These are phyloP conservation scores for Nymphalis polychloros DNA, from an alignment of 2,888 invertebrate genomes.

Conservation along the genomic window DNA sequence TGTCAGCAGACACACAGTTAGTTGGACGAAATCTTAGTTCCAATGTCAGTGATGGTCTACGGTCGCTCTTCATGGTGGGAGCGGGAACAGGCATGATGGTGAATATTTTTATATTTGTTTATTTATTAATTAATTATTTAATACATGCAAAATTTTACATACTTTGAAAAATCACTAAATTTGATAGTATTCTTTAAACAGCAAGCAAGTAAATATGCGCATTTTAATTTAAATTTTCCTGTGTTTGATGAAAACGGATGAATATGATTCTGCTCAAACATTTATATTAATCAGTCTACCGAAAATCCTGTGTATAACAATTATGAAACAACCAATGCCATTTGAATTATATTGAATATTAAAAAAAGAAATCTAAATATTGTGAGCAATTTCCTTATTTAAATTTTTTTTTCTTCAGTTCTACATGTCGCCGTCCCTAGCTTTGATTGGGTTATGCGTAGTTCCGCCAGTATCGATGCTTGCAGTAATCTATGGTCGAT, in stretches of 20 bases:
- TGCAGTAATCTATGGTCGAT: slow-evolving; percentile 91
- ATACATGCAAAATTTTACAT: background rate
- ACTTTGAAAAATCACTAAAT: background rate
- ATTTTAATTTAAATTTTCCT: background rate
- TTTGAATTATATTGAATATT: background rate
- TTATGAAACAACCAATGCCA: background rate
- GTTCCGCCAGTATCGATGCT: slow-evolving; percentile 94
- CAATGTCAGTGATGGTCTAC: slow-evolving; percentile 96
- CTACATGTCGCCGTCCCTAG: slow-evolving; percentile 94
- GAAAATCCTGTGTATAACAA: background rate
- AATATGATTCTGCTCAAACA: background rate
- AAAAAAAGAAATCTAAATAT: background rate
- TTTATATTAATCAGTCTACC: background rate
- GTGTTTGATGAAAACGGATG: background rate
- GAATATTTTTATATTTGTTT: background rate
- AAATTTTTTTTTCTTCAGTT: slow-evolving; percentile 79
- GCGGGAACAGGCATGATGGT: slow-evolving; percentile 98
- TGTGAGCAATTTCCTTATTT: background rate
- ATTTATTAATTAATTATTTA: background rate
- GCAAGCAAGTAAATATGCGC: too few species aligned
- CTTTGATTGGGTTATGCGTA: slow-evolving; percentile 91
- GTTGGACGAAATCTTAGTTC: slow-evolving; percentile 95
- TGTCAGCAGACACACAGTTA: slow-evolving; percentile 94
- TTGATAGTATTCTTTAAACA: too few species aligned
- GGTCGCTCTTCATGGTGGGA: slow-evolving; percentile 92